Evolutionary conservation across 2,113 vertebrate species (phyloP).

Genomic region (Martes martes): DNA sequence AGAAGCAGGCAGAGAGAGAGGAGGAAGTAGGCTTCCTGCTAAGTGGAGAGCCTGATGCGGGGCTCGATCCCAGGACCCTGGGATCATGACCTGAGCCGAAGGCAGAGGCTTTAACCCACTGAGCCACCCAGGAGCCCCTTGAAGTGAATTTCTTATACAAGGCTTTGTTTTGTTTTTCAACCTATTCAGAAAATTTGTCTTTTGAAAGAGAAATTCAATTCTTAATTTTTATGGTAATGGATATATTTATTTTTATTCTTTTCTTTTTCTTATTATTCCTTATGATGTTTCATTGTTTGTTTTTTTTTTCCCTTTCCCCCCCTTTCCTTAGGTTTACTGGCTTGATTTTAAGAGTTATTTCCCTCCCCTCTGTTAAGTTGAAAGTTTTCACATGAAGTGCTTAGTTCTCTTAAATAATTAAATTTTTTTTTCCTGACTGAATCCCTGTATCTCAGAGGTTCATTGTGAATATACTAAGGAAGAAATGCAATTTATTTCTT

Average conservation of each 20-base stretch:
- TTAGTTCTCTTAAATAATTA: neutral
- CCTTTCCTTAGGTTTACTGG: neutral
- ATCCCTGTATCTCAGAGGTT: neutral
- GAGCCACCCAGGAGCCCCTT: neutral
- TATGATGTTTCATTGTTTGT: neutral
- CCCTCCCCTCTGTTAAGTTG: neutral
- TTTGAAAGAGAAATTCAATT: neutral
- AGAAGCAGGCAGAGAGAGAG: too few relatives aligned
- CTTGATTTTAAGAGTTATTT: neutral
- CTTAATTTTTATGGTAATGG: neutral
- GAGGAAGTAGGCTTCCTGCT: too few relatives aligned
- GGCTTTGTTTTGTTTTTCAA: neutral
- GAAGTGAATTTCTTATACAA: neutral
- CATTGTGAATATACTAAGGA: neutral
- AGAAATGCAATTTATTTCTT: conserved; percentile 12
- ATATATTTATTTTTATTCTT: neutral
- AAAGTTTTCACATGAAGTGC: neutral
- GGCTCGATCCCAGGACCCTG: too few relatives aligned
- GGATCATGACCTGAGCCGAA: too few relatives aligned
- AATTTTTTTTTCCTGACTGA: neutral
- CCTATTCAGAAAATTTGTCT: neutral
- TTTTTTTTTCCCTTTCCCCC: neutral
- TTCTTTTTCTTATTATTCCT: neutral
- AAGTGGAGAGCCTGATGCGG: too few relatives aligned
- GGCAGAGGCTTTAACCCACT: too few relatives aligned